Conservation (phyloP, 2,888 invertebrate species). For the Acrobasis consociella region DNA sequence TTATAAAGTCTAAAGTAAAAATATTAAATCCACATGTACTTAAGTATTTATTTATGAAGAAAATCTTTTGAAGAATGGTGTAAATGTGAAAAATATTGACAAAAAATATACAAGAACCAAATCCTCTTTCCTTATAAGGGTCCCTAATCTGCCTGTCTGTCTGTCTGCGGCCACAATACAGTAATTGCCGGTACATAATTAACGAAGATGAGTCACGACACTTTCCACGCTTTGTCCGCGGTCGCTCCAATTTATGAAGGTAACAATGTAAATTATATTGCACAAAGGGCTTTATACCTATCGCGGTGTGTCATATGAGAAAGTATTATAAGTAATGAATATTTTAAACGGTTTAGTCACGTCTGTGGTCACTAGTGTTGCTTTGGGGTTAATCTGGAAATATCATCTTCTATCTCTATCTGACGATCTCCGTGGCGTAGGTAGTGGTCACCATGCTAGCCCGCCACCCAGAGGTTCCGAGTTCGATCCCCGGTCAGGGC, state of each 20-base stretch:
- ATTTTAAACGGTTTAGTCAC: no score
- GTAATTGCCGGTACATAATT: conserved; percentile 17
- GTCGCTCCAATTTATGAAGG: conserved; percentile 21
- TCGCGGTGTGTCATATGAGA: not conserved
- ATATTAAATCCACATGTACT: no score
- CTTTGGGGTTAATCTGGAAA: no score
- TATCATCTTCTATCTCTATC: no score
- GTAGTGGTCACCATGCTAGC: no score
- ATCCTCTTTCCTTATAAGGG: not conserved
- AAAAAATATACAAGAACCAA: not conserved
- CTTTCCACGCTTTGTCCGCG: conserved; percentile 14
- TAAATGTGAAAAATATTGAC: not conserved
- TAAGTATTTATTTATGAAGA: no score
- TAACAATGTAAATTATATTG: conserved; percentile 11
- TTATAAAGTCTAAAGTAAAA: no score
- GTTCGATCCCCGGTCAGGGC: no score
- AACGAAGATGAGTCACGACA: conserved; percentile 16
- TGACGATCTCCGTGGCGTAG: no score
- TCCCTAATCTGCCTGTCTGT: conserved; percentile 16
- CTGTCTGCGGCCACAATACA: conserved; percentile 17
- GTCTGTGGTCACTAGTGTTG: no score
- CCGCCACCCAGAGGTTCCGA: no score
- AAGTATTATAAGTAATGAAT: not conserved
- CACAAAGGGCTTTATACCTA: conserved; percentile 22
- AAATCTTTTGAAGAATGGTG: not conserved